phyloP scores from a whole-genome alignment of 2,113 vertebrate genomes.

The Geococcyx californianus region DNA sequence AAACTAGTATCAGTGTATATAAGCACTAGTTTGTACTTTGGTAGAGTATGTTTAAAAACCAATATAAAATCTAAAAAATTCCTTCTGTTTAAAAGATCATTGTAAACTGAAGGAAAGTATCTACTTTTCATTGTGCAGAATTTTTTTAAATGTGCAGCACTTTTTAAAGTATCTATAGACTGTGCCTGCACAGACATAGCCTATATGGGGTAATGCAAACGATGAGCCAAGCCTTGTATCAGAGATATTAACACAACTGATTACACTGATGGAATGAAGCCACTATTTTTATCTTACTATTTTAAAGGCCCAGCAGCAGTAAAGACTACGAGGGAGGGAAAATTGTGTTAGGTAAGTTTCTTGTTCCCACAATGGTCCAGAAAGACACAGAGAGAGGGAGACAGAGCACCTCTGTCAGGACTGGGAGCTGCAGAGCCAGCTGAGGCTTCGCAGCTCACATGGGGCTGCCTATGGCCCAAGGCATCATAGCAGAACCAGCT shows the following conservation, averaged over 20 bases:
- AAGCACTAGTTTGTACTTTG: not conserved
- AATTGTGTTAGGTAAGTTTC: not conserved
- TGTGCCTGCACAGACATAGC: slow-evolving; percentile 45
- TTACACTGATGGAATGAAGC: slow-evolving; percentile 30
- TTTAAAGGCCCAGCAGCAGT: not conserved
- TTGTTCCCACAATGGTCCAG: not conserved
- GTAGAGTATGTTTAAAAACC: not conserved
- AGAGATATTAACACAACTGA: slow-evolving; percentile 41
- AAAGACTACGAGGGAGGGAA: not conserved
- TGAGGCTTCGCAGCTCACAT: not conserved
- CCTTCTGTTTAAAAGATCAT: not conserved
- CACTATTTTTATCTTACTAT: slow-evolving; percentile 42
- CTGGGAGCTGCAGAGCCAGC: not conserved
- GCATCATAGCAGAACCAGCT: not conserved
- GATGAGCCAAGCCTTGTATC: slow-evolving; percentile 33
- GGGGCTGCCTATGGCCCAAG: not conserved
- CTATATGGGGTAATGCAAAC: slow-evolving; percentile 6
- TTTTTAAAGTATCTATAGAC: not conserved
- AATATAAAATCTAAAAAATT: not conserved
- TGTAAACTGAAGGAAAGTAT: not conserved
- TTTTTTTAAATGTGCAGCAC: not conserved
- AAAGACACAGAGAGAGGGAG: not conserved
- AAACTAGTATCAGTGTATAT: not conserved
- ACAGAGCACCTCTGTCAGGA: rapidly evolving
- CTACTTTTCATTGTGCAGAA: not conserved